A percentile compares a stretch with the other conserved stretches of the same genome.
Conservation (phyloP, 2,113 vertebrate genomes). For the Galeopterus variegatus region DNA sequence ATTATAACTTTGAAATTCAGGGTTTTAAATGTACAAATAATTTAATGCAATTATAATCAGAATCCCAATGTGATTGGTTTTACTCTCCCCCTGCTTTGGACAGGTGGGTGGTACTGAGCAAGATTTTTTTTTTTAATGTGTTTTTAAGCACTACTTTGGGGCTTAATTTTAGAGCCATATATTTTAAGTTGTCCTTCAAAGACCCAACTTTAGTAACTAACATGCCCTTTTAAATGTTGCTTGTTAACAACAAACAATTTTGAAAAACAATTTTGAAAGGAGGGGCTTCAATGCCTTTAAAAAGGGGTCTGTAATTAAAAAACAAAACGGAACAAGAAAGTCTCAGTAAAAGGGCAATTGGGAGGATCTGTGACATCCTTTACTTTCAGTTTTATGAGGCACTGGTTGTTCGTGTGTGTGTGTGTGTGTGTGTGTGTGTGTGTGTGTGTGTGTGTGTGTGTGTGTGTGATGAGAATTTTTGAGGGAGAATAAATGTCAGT, state of each 20-base stretch:
- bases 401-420: neutral
- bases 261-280: constrained; percentile 61
- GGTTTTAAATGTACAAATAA: neutral
- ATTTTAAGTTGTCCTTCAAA: constrained; percentile 49
- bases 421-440: neutral
- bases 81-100: no score
- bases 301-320: neutral
- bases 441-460: neutral
- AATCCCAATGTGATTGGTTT: no score
- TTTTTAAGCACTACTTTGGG: constrained; percentile 23
- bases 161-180: neutral
- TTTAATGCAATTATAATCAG: no score
- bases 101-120: no score
- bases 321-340: neutral
- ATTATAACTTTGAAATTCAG: neutral
- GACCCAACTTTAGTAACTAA: constrained; percentile 35
- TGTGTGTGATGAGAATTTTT: constrained; percentile 30
- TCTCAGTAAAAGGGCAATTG: neutral
- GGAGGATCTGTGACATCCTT: constrained; percentile 5
- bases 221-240: constrained; percentile 25
- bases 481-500: constrained; percentile 52
- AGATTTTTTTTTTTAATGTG: neutral
- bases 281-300: neutral
- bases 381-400: constrained; percentile 10
- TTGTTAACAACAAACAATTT: neutral